Base-by-base conservation (phyloP, 2,888 invertebrate species). In the Eupithecia subfuscata region DNA sequence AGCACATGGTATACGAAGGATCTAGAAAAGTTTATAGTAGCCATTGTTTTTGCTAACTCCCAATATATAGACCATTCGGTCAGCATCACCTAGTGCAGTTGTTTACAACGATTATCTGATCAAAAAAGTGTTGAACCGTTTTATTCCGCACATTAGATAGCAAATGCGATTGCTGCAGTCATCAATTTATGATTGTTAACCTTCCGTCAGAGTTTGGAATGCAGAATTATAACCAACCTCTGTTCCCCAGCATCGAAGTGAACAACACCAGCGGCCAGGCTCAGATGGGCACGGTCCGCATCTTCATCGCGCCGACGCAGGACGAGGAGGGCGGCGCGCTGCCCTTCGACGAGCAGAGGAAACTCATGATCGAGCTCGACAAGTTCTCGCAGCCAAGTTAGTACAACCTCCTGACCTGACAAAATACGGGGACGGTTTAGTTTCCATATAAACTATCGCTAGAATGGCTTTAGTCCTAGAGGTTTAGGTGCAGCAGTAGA, bases 291-390 rank as follows among this genome's bases (percentile, higher is more conserved):
- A 97, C 97, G 0, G 95, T 96, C 78, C 95, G 97, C 12, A 95
- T 97, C 82, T 97, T 97, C 94, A 85, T 97, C 82, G 96, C 96
- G 0, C 97, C 97, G 0, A 95, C 95, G n/a, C 82, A 86, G 48
- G 96, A 80, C 86, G 97, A 97, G 86, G 52, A 37, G 14, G 80
- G 82, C 1, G 72, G 75, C 48, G 72, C 77, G 12, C 65, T 83
- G 25, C 9, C 75, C 68, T 83, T 81, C 77, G 74, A 82, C 11
- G 96, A 96, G 69, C 97, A 97, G 89, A 94, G 96, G 72, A 88
- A 93, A 14, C 89, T 96, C 69, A 96, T 97, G 95, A 95, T 97
- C 75, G 97, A 97, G 86, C 91, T 97, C 85, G 97, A 97, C 92
- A 97, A 96, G 89, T 97, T 97, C 87, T 92, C 95, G 0, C 92